Percentiles rank a stretch among this genome's conserved stretches.
Evolutionary conservation across 2,113 vertebrate genomes (phyloP).

Genomic region (human): GRCh38 chr1:154901501-154902000

Average conservation of each 20-base stretch:
- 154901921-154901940: neutral
- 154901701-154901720: slow-evolving; percentile 38
- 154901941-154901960: neutral
- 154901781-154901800: slow-evolving; percentile 21
- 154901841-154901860: neutral
- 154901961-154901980: neutral
- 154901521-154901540: too few relatives aligned
- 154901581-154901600: too few relatives aligned
- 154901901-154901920: neutral
- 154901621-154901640: neutral
- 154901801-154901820: neutral
- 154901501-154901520: too few relatives aligned
- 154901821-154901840: neutral
- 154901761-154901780: neutral
- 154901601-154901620: fast-evolving
- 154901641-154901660: neutral
- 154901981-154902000: neutral
- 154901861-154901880: neutral
- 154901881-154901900: neutral
- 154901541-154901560: too few relatives aligned
- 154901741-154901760: neutral
- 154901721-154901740: neutral
- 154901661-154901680: neutral
- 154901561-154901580: too few relatives aligned
- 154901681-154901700: neutral